Evolutionary conservation across 1,140 invertebrate genomes (phyloP).

Genomic region (Coptotermes formosanus): DNA sequence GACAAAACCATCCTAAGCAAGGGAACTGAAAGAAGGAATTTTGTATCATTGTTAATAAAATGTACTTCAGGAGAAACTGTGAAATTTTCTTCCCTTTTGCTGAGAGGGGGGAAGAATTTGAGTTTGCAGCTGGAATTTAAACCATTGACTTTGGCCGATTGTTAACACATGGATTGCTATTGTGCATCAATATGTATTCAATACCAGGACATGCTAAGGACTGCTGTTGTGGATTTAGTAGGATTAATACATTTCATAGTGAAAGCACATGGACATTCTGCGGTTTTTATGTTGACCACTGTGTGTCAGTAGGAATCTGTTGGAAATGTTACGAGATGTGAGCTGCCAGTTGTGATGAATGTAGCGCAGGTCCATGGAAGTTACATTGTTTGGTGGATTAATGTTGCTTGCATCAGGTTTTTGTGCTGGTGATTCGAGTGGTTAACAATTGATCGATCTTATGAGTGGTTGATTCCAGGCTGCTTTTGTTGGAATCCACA

Average conservation of each 20-base stretch:
- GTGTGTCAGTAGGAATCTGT: neutral
- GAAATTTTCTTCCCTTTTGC: slow-evolving; percentile 18
- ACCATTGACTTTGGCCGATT: slow-evolving; percentile 24
- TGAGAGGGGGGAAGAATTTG: neutral
- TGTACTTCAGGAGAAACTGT: neutral
- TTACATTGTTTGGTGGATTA: neutral
- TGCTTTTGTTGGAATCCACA: neutral
- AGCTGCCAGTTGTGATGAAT: neutral
- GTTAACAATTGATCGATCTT: neutral
- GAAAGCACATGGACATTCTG: neutral
- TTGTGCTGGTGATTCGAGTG: neutral
- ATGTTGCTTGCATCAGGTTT: neutral
- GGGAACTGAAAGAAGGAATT: neutral
- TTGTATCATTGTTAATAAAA: slow-evolving; percentile 13
- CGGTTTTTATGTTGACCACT: neutral
- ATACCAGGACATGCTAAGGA: neutral
- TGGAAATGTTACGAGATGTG: neutral
- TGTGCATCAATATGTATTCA: neutral
- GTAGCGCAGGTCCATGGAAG: neutral
- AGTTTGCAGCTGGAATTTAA: slow-evolving; percentile 21
- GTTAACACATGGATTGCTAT: slow-evolving; percentile 24
- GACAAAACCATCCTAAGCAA: slow-evolving; percentile 10
- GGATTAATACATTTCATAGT: neutral
- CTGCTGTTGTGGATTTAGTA: neutral
- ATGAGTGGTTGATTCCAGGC: neutral